These are phyloP conservation scores for Zaprionus ghesquierei DNA, from an alignment of 1,140 invertebrate species.

Conservation along the genomic window DNA sequence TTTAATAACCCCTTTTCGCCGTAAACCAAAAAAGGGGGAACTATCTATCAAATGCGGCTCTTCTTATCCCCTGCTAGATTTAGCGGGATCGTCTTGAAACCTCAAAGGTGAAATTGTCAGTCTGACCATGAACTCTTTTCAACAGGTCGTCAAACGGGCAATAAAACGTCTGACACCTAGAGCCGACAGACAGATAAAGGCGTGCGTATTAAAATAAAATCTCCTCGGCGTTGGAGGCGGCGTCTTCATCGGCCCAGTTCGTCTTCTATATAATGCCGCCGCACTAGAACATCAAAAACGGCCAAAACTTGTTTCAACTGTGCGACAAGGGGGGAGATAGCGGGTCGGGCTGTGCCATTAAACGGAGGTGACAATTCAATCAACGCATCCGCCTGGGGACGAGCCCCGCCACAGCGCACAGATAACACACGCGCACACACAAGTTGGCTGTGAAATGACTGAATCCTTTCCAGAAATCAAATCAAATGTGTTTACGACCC, in stretches of 20 bases:
- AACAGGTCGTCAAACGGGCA: constrained; percentile 64
- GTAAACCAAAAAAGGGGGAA: background rate
- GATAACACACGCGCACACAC: background rate
- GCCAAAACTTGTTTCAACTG: constrained; percentile 48
- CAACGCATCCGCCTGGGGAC: constrained; percentile 56
- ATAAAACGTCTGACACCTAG: constrained; percentile 79
- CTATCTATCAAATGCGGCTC: constrained; percentile 6
- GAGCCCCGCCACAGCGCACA: constrained; percentile 11
- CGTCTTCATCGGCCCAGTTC: constrained; percentile 22
- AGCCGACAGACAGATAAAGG: constrained; percentile 24
- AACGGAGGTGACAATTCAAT: constrained; percentile 79
- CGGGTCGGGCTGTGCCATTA: constrained; percentile 47
- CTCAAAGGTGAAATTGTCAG: constrained; percentile 31
- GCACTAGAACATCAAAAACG: constrained; percentile 55
- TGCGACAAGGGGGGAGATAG: constrained; percentile 5
- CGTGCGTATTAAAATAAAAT: constrained; percentile 28
- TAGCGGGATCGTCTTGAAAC: constrained; percentile 4
- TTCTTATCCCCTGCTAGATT: background rate
- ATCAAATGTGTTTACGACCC: constrained; percentile 75
- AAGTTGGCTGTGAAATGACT: constrained; percentile 37
- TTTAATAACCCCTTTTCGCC: background rate
- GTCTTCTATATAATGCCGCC: constrained; percentile 41
- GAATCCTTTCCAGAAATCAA: constrained; percentile 76
- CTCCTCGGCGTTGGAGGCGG: constrained; percentile 46
- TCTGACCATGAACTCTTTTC: constrained; percentile 75